A percentile compares a stretch with the other conserved stretches of the same genome.
phyloP scores from a whole-genome alignment of 2,113 vertebrate species.

The Tachysurus fulvidraco region DNA sequence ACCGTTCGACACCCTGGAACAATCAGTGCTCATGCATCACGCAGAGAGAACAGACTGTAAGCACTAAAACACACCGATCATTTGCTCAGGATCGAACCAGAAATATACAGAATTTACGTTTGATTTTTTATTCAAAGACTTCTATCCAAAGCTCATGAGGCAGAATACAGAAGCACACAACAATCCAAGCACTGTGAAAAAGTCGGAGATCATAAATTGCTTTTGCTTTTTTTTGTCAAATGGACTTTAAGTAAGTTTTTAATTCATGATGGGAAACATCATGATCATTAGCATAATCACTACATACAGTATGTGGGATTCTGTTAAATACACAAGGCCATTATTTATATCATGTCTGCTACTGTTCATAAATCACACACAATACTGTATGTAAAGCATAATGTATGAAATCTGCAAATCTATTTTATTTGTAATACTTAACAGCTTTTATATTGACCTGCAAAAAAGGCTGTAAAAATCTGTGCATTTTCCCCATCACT shows the following conservation, averaged over 20 bases:
- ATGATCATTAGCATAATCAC: not conserved
- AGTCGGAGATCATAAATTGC: not conserved
- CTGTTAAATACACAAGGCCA: not conserved
- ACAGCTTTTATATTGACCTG: not conserved
- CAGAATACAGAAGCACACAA: not conserved
- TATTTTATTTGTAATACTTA: not conserved
- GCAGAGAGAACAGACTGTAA: not conserved
- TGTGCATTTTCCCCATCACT: not conserved
- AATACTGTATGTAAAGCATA: no score
- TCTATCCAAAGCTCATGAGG: not conserved
- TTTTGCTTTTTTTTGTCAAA: not conserved
- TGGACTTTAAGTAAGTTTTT: not conserved
- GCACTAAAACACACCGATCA: not conserved
- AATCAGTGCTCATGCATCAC: not conserved
- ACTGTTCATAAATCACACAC: not conserved
- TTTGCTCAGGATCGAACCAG: not conserved
- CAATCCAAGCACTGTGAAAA: not conserved
- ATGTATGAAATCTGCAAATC: no score
- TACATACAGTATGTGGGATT: not conserved
- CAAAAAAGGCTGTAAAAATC: not conserved
- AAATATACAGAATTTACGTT: not conserved
- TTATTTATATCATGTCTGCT: not conserved
- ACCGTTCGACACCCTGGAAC: constrained; percentile 8
- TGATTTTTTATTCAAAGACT: no score
- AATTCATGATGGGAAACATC: not conserved